Conservation (phyloP, 2,797 vertebrate genomes). For the Chelidonichthys spinosus region DNA sequence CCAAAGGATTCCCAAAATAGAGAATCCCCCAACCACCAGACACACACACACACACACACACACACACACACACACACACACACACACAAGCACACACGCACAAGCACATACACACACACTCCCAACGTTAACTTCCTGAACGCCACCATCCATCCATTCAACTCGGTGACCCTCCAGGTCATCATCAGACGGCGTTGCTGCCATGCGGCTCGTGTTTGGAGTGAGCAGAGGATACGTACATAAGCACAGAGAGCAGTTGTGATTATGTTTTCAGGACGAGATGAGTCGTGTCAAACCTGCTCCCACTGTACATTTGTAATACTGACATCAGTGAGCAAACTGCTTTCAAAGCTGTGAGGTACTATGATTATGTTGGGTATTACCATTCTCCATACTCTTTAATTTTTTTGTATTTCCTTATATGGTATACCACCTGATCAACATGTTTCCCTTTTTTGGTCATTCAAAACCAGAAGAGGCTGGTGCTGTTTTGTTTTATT, state of each 20-base stretch:
- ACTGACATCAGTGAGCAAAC: background rate
- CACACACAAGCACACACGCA: conserved; percentile 8
- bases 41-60: conserved; percentile 1
- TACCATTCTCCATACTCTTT: too few relatives aligned
- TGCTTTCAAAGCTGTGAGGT: background rate
- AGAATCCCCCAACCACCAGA: background rate
- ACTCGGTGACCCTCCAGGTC: conserved; percentile 26
- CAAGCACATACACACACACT: conserved; percentile 8
- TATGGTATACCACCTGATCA: background rate
- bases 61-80: background rate
- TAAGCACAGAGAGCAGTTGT: conserved; percentile 25
- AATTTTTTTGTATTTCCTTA: background rate
- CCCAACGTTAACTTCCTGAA: conserved; percentile 41
- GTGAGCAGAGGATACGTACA: conserved; percentile 16
- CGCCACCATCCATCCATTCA: conserved; percentile 38
- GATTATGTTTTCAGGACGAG: background rate
- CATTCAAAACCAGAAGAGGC: background rate
- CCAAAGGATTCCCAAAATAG: conserved; percentile 52
- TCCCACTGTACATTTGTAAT: background rate
- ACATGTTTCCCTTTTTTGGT: background rate
- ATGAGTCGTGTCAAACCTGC: conserved; percentile 15
- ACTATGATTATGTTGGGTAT: background rate
- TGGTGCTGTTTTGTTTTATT: background rate
- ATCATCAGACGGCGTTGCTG: conserved; percentile 26
- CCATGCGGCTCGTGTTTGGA: conserved; percentile 2